Base-by-base conservation (phyloP, 2,797 vertebrate species). In the Coregonus ussuriensis region DNA sequence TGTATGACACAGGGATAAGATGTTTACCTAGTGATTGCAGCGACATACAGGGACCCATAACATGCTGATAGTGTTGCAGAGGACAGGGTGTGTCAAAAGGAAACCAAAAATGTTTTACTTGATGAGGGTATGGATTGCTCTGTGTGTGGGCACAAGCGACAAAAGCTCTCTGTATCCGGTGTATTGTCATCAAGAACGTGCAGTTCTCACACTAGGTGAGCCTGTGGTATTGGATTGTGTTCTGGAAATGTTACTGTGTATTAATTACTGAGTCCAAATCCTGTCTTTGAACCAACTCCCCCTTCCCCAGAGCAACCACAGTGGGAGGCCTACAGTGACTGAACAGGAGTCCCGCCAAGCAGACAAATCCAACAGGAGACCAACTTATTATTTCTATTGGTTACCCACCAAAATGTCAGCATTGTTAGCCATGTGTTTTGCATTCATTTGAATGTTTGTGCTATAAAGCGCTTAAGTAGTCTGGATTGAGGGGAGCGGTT, bases 401-500 rank as follows among this genome's bases (percentile, higher is more conserved):
- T 81, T 65, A 71, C 35, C 37, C 59, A 25, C 47, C 72, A 21
- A 13, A 33, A 69, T 75, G 76, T 82, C 35, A 29, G 11, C 79
- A 78, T 75, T 80, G 77, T 78, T 77, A 77, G 69, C 56, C 1
- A 29, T 47, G 41, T 47, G 41, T 47, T 83, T 79, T 56, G 75
- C 67, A 79, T 86, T 80, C 70, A 75, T 84, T 87, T 85, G 69
- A 67, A 79, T 81, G 80, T 91, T 84, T 86, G 81, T 87, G 80
- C 85, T 81, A 80, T 88, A 88, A 88, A 90, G 86, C 83, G 88
- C 86, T 90, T 89, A 91, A 86, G 86, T 85, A 82, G 78, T 89
- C 78, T 88, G 84, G 82, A 88, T 90, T 87, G 88, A 78, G 76
- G 78, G 84, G 74, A 85, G 80, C 82, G 88, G 88, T 89, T 92